Evolutionary conservation across 2,113 vertebrate genomes (phyloP), one percentile per base, ranked within the genome.

Genomic region (Cinclus cinclus): DNA sequence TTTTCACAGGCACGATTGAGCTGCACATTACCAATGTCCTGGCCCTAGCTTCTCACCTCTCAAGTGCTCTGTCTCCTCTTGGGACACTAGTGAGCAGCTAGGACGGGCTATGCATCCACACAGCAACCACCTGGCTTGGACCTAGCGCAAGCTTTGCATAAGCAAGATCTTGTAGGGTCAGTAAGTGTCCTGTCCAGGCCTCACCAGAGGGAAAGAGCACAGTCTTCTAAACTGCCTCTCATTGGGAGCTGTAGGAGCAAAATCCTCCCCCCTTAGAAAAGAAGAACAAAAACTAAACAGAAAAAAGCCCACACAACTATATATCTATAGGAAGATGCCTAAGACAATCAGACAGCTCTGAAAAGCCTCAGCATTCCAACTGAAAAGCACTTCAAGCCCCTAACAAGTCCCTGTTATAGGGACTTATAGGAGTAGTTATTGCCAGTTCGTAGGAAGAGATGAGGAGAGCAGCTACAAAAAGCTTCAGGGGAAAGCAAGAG

Each of bases 221-320:
- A 0, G 10, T 47, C 25, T n/a, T 56, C 56, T 76, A 41, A 62
- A 77, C 10, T 60, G 15, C 8, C 20, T 31, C 58, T 82, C 4
- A 1, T 9, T 49, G n/a, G 21, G 10, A 79, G 0, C 33, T 52
- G 3, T 7, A n/a, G 1, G 7, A 77, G 41, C 11, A 84, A 65
- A 86, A 76, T 31, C 46, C 68, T 35, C 9, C 23, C 21, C 14
- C 7, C 24, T 50, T 24, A 58, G 22, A 69, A 83, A 82, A 50
- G 2, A 39, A 41, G 53, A 82, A 9, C 74, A 70, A 14, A 60
- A 83, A 6, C 15, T 14, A 22, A 56, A 55, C 9, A 37, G n/a
- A 44, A 37, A 60, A 35, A 37, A 15, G 0, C 1, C 27, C 20
- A 35, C 21, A 44, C 27, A 52, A 13, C 5, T 39, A 27, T 2